Base-by-base conservation (phyloP, 2,113 vertebrate species). In the Albula glossodonta region DNA sequence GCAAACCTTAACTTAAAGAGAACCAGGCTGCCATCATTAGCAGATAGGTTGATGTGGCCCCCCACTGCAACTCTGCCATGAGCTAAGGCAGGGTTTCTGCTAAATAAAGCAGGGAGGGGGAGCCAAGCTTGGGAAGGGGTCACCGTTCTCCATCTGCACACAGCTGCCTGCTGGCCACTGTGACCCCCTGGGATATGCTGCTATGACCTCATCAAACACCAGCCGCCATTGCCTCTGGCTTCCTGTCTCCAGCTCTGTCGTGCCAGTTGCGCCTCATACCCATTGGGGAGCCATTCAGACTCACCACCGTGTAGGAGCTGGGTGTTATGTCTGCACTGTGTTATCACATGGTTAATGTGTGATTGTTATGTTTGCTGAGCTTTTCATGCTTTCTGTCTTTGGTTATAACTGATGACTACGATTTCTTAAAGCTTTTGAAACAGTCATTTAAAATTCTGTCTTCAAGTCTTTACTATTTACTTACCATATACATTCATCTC, bases 161-260 rank as follows among this genome's bases (percentile, higher is more conserved):
- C 93, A 92, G 92, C 89, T 94, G 93, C 90, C 86, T 11, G 57
- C 91, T 81, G 3, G 2, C 86, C 87, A 90, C 84, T 85, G 86
- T 87, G 78, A 49, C 79, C 74, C 83, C 87, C 81, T 11, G 12
- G 31, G 88, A 89, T 89, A 81, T 89, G 84, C 80, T 88, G 86
- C 81, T 70, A 88, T 92, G 78, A 93, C 85, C 91, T 93, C 92
- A 93, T 87, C 25, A 13, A 74, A 82, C 84, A 80, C 78, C 81
- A 3, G 48, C 80, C 82, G 66, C 57, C 4, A 25, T 15, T 48
- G 51, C 84, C 41, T 53, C 80, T 53, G 74, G 81, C 87, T 51
- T 86, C 53, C 74, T 90, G 53, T 63, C 17, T 83, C 87, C 85
- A 84, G 88, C 48, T 85, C 87, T 87, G 87, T 92, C 92, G 93